Evolutionary conservation across 2,113 vertebrate species (phyloP).

Genomic region (Ahaetulla prasina): DNA sequence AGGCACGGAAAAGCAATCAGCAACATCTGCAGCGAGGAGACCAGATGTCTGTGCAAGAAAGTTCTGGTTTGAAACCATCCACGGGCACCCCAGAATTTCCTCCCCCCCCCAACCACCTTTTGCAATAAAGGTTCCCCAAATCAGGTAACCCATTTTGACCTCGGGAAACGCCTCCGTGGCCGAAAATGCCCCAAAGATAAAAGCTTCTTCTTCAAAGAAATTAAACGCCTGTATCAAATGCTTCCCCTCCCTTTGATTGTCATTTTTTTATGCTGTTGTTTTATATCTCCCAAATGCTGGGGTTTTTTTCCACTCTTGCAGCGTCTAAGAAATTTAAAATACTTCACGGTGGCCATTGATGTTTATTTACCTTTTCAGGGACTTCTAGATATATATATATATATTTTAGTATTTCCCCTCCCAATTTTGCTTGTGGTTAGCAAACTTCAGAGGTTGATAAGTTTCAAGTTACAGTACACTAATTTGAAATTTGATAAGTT

Average conservation of each 20-base stretch:
- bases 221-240: background rate
- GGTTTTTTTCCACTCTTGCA: background rate
- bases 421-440: background rate
- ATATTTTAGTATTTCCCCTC: background rate
- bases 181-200: background rate
- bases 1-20: background rate
- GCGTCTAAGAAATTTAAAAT: background rate
- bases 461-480: background rate
- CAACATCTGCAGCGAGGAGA: background rate
- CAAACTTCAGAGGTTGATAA: background rate
- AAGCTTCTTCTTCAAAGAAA: background rate
- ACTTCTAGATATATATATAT: no score
- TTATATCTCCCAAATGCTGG: background rate
- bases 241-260: background rate
- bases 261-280: background rate
- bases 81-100: background rate
- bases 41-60: background rate
- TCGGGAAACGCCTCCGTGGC: background rate
- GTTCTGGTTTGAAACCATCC: background rate
- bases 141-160: rapidly evolving
- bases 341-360: background rate
- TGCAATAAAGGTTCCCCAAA: background rate
- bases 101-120: background rate
- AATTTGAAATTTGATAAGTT: no score
- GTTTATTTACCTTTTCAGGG: background rate